Evolutionary conservation across 2,113 vertebrate species (phyloP), one percentile per base, ranked within the genome.

Genomic region (Acrocephalus arundinaceus): DNA sequence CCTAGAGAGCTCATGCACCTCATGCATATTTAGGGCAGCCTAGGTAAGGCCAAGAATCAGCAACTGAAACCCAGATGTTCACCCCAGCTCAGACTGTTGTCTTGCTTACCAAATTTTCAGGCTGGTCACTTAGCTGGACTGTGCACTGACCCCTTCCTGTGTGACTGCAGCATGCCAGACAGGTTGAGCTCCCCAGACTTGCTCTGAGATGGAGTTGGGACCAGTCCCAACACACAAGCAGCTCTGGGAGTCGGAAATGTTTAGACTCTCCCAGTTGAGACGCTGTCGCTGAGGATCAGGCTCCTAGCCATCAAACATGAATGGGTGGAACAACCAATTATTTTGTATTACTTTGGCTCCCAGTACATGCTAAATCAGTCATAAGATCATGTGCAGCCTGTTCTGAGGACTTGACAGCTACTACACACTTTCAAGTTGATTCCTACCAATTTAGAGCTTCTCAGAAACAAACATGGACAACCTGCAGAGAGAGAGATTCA

Each of bases 401-500:
- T 84, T 92, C 79, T 65, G 93, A 91, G 61, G 85, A 71, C 86
- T 66, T 95, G 96, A 90, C 96, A 97, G 90, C 80, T 95, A 90
- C 79, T 90, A 78, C 68, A 88, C 68, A 49, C 28, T 94, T 94
- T 81, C 83, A 90, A 78, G 79, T 61, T 90, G 93, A 95, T 94
- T 93, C 68, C 85, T 90, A 86, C 79, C 93, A 89, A 94, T 92
- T 94, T 95, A 73, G 76, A 93, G 59, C 79, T 58, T 67, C 92
- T 88, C 83, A 92, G 94, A 96, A 94, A 88, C 79, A 95, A 94
- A 94, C 65, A 88, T 30, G 85, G 95, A 97, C 92, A 96, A 90
- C 92, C 82, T 92, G 72, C 70, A 96, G 88, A 95, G 82, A 94
- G 51, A 84, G 52, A 93, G 43, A 88, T 94, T 95, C 96, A 89